phyloP scores from a whole-genome alignment of 2,113 vertebrate species.

The Gambusia affinis region DNA sequence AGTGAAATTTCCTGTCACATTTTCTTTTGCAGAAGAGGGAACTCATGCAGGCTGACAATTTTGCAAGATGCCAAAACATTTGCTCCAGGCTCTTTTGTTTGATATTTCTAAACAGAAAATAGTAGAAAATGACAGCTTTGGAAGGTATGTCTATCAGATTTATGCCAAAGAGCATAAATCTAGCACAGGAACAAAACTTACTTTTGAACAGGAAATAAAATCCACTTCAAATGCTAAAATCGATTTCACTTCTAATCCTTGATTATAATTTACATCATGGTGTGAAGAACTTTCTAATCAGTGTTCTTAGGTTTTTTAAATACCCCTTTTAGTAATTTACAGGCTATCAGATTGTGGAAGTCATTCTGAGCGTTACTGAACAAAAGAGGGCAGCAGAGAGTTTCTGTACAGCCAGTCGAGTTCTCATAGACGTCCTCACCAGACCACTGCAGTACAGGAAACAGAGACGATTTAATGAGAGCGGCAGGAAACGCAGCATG shows the following conservation, averaged over 20 bases:
- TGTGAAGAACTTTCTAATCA: neutral
- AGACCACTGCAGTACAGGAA: constrained; percentile 29
- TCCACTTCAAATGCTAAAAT: neutral
- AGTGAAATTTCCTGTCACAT: no score
- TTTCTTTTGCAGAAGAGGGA: no score
- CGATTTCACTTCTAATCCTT: neutral
- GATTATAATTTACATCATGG: neutral
- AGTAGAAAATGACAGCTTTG: neutral
- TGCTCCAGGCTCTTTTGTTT: neutral
- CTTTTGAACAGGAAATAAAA: no score
- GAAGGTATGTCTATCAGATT: neutral
- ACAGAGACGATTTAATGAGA: constrained; percentile 58
- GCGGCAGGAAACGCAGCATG: constrained; percentile 51
- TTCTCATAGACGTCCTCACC: constrained; percentile 6
- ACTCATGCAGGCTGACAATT: neutral
- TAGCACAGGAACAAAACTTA: neutral
- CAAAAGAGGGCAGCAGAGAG: constrained; percentile 78
- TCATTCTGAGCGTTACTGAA: neutral
- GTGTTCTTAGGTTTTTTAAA: neutral
- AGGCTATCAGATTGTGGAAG: neutral
- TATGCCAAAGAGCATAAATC: neutral
- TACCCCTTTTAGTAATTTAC: neutral
- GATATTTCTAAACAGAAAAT: neutral
- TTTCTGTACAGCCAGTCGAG: constrained; percentile 3
- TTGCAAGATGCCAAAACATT: neutral